phyloP scores from a whole-genome alignment of 2,113 vertebrate genomes.

The Dicentrarchus labrax region DNA sequence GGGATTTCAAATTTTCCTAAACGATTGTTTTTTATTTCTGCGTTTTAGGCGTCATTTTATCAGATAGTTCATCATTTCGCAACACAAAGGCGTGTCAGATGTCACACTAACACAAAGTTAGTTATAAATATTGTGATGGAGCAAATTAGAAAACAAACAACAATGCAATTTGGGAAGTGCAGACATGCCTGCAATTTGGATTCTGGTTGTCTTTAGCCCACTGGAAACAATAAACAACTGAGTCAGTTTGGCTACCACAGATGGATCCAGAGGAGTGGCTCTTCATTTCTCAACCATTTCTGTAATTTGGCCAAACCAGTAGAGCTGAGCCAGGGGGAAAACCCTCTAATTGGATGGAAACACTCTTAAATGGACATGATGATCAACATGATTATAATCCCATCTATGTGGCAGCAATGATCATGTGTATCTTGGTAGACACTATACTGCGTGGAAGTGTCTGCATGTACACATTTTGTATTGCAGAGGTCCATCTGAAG shows the following conservation, averaged over 20 bases:
- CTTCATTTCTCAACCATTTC: constrained; percentile 55
- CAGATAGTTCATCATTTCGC: background rate
- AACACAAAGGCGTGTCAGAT: background rate
- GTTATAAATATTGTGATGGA: constrained; percentile 24
- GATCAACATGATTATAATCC: constrained; percentile 19
- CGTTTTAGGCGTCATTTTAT: constrained; percentile 15
- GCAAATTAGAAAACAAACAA: constrained; percentile 45
- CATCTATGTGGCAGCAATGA: background rate
- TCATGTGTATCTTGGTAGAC: background rate
- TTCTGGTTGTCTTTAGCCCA: constrained; percentile 22
- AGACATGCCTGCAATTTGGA: constrained; percentile 38
- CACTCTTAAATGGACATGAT: constrained; percentile 5
- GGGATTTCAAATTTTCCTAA: constrained; percentile 2
- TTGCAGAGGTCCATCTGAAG: background rate
- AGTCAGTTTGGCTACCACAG: constrained; percentile 39
- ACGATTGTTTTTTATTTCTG: background rate
- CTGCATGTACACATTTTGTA: background rate
- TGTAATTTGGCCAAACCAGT: constrained; percentile 61
- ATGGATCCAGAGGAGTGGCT: constrained; percentile 52
- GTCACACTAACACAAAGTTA: constrained; percentile 7
- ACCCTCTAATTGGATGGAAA: constrained; percentile 52
- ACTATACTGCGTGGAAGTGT: background rate
- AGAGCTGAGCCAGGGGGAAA: constrained; percentile 24
- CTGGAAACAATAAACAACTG: constrained; percentile 54
- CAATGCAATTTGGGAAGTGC: constrained; percentile 29